These are phyloP conservation scores for Agrotis ipsilon DNA, from an alignment of 2,888 invertebrate genomes.

Conservation along the genomic window DNA sequence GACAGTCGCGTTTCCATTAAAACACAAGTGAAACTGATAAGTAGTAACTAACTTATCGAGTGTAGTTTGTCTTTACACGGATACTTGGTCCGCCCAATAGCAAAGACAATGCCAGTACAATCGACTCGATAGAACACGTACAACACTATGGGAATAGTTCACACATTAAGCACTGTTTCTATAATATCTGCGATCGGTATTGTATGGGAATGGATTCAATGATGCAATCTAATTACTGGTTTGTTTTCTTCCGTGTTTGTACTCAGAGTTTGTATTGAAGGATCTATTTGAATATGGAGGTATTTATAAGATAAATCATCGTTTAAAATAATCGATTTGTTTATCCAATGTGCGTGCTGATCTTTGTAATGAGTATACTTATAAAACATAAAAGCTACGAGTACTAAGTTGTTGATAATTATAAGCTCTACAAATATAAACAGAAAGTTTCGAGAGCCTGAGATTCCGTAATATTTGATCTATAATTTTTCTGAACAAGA, in stretches of 20 bases:
- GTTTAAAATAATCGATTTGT: slow-evolving; percentile 30
- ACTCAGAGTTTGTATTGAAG: slow-evolving; percentile 35
- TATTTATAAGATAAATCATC: slow-evolving; percentile 36
- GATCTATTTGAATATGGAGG: slow-evolving; percentile 39
- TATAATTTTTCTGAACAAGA: too few species aligned
- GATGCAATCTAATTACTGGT: slow-evolving; percentile 62
- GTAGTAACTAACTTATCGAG: too few species aligned
- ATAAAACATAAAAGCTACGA: not conserved
- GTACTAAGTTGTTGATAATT: not conserved
- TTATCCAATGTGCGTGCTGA: slow-evolving; percentile 12
- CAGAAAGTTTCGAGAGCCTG: too few species aligned
- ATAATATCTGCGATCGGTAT: slow-evolving; percentile 65
- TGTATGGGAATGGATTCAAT: slow-evolving; percentile 63
- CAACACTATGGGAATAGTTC: slow-evolving; percentile 66
- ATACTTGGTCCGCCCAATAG: slow-evolving; percentile 42
- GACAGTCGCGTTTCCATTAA: slow-evolving; percentile 5
- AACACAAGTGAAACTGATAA: slow-evolving; percentile 36
- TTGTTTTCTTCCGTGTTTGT: slow-evolving; percentile 61
- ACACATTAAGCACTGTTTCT: slow-evolving; percentile 59
- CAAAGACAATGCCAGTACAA: slow-evolving; percentile 53
- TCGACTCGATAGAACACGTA: slow-evolving; percentile 45
- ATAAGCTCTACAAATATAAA: too few species aligned
- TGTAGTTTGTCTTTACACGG: slow-evolving; percentile 28
- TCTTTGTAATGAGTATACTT: not conserved
- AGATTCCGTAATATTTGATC: too few species aligned